Conservation (phyloP, 2,113 vertebrate genomes). For the Acrocephalus kingi region DNA sequence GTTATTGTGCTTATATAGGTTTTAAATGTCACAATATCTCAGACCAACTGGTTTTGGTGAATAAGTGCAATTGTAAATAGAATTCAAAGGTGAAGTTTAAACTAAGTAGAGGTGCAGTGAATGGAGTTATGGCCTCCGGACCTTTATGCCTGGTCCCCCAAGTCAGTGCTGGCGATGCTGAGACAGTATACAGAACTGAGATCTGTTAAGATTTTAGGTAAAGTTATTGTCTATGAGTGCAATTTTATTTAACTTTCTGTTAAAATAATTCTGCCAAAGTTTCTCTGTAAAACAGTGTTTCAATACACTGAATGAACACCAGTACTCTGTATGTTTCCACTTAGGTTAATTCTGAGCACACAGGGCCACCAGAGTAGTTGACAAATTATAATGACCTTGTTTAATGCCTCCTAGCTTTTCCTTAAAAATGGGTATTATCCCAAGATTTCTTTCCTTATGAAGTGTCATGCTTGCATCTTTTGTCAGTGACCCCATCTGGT, state of each 20-base stretch:
- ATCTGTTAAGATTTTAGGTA: neutral
- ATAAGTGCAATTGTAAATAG: neutral
- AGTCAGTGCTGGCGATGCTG: neutral
- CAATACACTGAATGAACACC: neutral
- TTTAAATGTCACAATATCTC: neutral
- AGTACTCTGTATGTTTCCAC: neutral
- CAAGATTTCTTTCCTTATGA: neutral
- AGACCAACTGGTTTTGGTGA: neutral
- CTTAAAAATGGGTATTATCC: neutral
- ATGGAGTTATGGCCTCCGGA: neutral
- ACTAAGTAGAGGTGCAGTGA: neutral
- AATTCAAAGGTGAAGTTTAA: neutral
- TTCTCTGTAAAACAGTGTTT: neutral
- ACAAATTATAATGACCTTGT: neutral
- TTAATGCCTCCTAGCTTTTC: neutral
- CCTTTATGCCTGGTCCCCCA: neutral
- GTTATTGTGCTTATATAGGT: neutral
- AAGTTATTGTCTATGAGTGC: rapidly evolving
- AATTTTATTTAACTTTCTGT: neutral
- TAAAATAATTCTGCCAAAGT: neutral
- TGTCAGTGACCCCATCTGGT: neutral
- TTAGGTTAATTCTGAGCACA: neutral
- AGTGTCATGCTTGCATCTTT: neutral
- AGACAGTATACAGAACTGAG: neutral
- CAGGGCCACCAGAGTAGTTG: neutral